Evolutionary conservation across 2,797 vertebrate species (phyloP), one percentile per base, ranked within the genome.

Genomic region (Sparidentex hasta): DNA sequence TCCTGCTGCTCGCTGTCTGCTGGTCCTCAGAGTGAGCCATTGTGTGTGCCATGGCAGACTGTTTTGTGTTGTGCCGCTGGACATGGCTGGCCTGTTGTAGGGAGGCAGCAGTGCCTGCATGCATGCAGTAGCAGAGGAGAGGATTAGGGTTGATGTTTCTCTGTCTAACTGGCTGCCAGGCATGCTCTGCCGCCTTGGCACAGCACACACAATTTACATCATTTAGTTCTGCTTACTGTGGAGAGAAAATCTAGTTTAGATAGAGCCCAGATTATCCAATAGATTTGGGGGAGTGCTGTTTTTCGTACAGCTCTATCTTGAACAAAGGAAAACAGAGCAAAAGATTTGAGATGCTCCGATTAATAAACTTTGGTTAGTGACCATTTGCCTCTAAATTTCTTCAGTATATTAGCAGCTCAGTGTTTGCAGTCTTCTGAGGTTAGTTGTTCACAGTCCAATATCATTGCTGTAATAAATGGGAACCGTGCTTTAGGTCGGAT

Each of bases 1-100:
- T 87, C 90, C 90, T 85, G 86, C 90, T 90, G 93, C 92, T 90
- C 63, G n/a, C 88, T 93, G 88, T 87, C 90, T 93, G 91, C 85
- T 88, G 87, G 92, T 75, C 93, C 81, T 83, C 74, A 76, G 87
- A 84, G 82, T 83, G 89, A 90, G 73, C 63, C 91, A 86, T 92
- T 93, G 92, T 93, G 84, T 74, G 83, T 79, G 73, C 83, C 66
- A 64, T 73, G 71, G 78, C 83, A 87, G 86, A 72, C 89, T 29
- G 85, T 74, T 84, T 88, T 87, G 90, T 85, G 80, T 71, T 58
- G 80, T 81, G 83, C 76, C 82, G 86, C 88, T 78, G 90, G 90
- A 93, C 91, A 78, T 80, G 88, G 90, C 90, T 38, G 71, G 57
- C 71, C 89, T 88, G 90, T 92, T 94, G 92, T 90, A 66, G 62